These are phyloP conservation scores for Lepus europaeus DNA, from an alignment of 2,113 vertebrate genomes.

Conservation along the genomic window DNA sequence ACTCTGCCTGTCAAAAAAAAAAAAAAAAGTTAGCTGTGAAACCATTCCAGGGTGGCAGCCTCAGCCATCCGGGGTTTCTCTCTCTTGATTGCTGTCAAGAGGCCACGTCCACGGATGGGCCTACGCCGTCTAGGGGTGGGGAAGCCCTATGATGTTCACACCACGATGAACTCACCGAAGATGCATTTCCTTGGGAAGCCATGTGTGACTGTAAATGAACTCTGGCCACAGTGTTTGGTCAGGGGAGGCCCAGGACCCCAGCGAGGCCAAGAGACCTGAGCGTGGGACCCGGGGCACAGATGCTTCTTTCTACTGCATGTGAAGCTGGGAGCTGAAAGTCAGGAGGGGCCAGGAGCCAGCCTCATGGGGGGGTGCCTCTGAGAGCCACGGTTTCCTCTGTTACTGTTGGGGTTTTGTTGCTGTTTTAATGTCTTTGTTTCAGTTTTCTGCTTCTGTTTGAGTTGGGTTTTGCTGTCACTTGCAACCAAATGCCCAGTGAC, in stretches of 20 bases:
- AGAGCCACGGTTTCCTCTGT: background rate
- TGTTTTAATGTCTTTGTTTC: background rate
- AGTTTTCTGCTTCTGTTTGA: background rate
- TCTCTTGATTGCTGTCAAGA: too few relatives aligned
- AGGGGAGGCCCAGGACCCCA: background rate
- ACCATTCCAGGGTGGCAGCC: too few relatives aligned
- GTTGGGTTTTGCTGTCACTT: background rate
- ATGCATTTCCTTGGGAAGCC: too few relatives aligned
- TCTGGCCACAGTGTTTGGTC: background rate
- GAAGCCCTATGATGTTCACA: too few relatives aligned
- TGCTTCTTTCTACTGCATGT: background rate
- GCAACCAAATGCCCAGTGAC: background rate
- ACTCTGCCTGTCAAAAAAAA: too few relatives aligned
- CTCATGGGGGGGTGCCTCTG: rapidly evolving
- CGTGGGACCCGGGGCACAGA: background rate
- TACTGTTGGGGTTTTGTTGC: background rate
- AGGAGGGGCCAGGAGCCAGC: background rate
- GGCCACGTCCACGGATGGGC: too few relatives aligned
- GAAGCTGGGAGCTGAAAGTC: background rate
- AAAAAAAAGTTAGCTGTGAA: too few relatives aligned
- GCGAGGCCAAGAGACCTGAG: background rate
- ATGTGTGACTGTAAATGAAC: background rate
- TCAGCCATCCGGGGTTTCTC: too few relatives aligned
- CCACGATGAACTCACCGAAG: too few relatives aligned
- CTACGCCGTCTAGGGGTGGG: too few relatives aligned